These are phyloP conservation scores for Mormyrus proboscirostris DNA, from an alignment of 2,797 vertebrate species.

Conservation along the genomic window DNA sequence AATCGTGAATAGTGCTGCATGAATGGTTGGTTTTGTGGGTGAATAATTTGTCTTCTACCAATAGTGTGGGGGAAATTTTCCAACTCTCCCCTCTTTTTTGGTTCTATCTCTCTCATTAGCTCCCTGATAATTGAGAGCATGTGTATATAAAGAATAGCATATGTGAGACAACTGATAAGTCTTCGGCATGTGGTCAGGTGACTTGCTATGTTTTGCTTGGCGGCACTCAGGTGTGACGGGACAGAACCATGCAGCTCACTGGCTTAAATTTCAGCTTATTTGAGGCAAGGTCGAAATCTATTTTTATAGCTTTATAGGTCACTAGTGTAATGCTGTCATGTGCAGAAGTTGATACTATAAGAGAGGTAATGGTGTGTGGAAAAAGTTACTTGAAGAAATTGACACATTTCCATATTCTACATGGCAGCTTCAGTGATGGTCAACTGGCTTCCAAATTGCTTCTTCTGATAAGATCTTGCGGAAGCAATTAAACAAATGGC, in stretches of 20 bases:
- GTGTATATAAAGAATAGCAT: background rate
- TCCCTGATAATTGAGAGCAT: background rate
- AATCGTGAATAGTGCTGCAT: background rate
- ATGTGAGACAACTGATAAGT: background rate
- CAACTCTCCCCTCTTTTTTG: conserved; percentile 19
- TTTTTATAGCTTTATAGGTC: background rate
- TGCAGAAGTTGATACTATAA: background rate
- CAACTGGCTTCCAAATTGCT: background rate
- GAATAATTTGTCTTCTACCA: conserved; percentile 8
- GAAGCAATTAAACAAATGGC: background rate
- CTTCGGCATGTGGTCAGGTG: background rate
- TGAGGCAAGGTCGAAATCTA: background rate
- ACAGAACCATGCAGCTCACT: background rate
- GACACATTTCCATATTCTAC: background rate
- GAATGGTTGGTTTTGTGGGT: background rate
- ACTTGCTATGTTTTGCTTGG: background rate
- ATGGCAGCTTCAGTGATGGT: background rate
- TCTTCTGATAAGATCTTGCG: background rate
- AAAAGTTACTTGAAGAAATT: background rate
- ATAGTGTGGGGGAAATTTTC: conserved; percentile 23
- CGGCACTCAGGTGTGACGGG: background rate
- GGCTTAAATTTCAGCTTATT: background rate
- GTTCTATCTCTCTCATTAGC: conserved; percentile 17
- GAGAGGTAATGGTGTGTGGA: background rate
- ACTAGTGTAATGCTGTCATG: background rate